phyloP scores from a whole-genome alignment of 2,113 vertebrate species.

The Strigops habroptila region DNA sequence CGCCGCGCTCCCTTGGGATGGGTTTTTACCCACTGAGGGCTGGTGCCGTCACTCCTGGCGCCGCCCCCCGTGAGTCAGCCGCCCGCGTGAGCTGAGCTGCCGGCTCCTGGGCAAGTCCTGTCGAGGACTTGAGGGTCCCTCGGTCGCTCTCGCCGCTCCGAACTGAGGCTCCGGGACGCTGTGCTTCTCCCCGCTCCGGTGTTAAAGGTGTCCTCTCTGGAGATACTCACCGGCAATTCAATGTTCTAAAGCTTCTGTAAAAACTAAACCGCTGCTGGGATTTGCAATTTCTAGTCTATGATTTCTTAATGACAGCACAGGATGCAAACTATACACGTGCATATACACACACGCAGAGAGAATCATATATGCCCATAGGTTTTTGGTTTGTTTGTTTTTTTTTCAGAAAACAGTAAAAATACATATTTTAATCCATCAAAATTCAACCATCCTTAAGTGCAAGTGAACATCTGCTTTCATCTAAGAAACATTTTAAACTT shows the following conservation, averaged over 20 bases:
- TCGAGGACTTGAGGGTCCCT: no score
- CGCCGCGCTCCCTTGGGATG: no score
- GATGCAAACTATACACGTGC: neutral
- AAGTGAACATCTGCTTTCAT: conserved; percentile 57
- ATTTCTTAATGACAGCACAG: neutral
- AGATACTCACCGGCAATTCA: no score
- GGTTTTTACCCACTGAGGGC: no score
- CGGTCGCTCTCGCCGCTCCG: no score
- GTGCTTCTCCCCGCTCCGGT: no score
- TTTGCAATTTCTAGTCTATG: neutral
- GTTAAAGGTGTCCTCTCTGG: no score
- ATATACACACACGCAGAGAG: neutral
- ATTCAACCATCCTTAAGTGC: conserved; percentile 24
- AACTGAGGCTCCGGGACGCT: no score
- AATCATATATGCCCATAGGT: neutral
- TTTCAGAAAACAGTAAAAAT: conserved; percentile 11
- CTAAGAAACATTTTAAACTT: conserved; percentile 65
- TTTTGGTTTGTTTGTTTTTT: neutral
- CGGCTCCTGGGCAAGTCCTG: no score
- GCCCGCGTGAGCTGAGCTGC: no score
- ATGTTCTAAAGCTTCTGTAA: neutral
- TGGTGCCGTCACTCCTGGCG: no score
- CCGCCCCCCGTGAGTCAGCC: no score
- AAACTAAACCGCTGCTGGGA: neutral
- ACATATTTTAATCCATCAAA: conserved; percentile 22